Evolutionary conservation across 2,888 invertebrate species (phyloP), one percentile per base, ranked within the genome.

Genomic region (Cataglyphis albicans): DNA sequence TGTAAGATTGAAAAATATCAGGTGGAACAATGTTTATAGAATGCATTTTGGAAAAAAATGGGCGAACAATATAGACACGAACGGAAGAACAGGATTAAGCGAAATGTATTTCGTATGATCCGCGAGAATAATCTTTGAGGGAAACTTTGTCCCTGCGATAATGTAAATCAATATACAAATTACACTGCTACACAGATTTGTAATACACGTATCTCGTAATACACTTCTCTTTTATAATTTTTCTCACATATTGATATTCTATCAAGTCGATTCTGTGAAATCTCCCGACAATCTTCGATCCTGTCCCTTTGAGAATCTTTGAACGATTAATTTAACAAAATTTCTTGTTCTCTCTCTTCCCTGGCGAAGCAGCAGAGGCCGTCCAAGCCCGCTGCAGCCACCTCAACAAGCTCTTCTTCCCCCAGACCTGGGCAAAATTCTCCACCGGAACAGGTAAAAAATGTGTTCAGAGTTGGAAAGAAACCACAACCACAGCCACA

Each of bases 401-500:
- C 95, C 93, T 93, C 95, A 48, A n/a, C 48, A 93, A 95, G 95
- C 93, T 94, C 95, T 92, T 94, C 95, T 93, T 94, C 95, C 93
- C 95, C 95, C 93, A 95, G 95, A 95, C 94, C 95, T 93, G 95
- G 95, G 94, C 95, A 95, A 93, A 95, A 95, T 93, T 94, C 95
- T 94, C 95, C 95, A 92, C 94, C 95, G 92, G 96, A 96, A 94
- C 96, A 96, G 96, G 96, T 96, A 95, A 96, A 94, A 48, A 91
- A 91, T 90, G 92, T 93, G 91, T 92, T 88, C 83, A 86, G 84
- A 85, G 64, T 82, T 85, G 81, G 72, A 84, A 82, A 76, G 38
- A 82, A 86, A 68, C 35, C 76, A 84, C 86, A 68, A 68, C 35
- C 80, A 84, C 85, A 89, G 88, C 86, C 90, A 89, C 89, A 88